Conservation (phyloP, 2,888 invertebrate genomes). For the Acanthosoma haemorrhoidale region DNA sequence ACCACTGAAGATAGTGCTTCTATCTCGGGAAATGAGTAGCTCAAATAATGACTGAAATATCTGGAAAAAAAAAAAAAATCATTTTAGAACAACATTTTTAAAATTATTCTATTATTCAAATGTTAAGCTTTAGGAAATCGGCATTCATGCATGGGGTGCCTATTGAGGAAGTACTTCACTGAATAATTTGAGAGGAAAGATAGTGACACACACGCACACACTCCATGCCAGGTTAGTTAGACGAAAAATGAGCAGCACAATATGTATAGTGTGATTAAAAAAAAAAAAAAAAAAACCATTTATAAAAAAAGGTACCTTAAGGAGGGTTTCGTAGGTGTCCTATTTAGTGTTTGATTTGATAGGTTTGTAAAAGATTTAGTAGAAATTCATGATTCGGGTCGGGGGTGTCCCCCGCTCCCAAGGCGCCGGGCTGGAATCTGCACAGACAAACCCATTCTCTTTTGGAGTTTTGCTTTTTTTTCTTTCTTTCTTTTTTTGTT, state of each 20-base stretch:
- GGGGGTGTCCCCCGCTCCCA: conserved; percentile 38
- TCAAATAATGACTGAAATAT: conserved; percentile 1
- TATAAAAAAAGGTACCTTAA: conserved; percentile 23
- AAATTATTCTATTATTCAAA: background rate
- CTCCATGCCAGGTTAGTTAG: conserved; percentile 18
- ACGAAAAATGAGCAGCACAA: conserved; percentile 25
- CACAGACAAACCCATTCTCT: conserved; percentile 39
- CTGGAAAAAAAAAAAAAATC: background rate
- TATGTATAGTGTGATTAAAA: conserved; percentile 26
- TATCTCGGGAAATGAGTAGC: background rate
- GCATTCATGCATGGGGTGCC: background rate
- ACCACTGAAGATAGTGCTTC: background rate
- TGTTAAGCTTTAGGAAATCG: background rate
- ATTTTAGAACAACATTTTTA: background rate
- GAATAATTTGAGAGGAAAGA: background rate
- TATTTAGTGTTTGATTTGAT: conserved; percentile 20
- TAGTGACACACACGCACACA: background rate
- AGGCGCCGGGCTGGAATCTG: conserved; percentile 41
- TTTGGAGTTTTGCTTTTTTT: conserved; percentile 20
- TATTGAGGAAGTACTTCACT: too few species aligned
- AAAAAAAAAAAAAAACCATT: conserved; percentile 13
- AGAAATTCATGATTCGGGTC: conserved; percentile 39
- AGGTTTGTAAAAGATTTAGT: conserved; percentile 29
- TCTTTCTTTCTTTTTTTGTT: background rate
- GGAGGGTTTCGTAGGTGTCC: conserved; percentile 23